Conservation (phyloP, 2,113 vertebrate species). For the Hemiprocne comata region DNA sequence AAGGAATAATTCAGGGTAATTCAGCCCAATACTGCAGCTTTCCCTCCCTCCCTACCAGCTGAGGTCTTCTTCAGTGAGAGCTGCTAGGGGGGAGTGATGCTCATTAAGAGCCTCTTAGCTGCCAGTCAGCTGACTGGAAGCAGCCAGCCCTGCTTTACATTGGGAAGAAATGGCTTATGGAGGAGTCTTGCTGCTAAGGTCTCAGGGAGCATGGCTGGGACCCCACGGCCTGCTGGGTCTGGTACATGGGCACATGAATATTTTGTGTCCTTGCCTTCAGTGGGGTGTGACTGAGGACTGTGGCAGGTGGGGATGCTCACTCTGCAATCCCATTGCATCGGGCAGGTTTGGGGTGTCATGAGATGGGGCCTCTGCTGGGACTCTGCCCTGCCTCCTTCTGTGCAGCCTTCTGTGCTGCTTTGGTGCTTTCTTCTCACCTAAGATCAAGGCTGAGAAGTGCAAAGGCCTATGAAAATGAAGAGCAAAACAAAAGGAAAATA, state of each 20-base stretch:
- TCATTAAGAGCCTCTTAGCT: not conserved
- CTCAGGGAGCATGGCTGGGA: not conserved
- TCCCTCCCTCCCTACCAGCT: not conserved
- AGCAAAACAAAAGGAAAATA: not conserved
- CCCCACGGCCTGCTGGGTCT: not conserved
- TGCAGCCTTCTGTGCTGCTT: not conserved
- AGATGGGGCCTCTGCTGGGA: not conserved
- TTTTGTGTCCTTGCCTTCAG: not conserved
- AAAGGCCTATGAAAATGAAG: not conserved
- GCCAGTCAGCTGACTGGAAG: not conserved
- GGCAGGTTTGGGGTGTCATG: not conserved
- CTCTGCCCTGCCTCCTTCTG: not conserved
- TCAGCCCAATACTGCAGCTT: not conserved
- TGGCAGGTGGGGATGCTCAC: rapidly evolving
- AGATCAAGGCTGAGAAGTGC: not conserved
- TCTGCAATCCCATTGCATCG: rapidly evolving
- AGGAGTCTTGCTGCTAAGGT: not conserved
- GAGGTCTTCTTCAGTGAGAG: not conserved
- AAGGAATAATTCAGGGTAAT: not conserved
- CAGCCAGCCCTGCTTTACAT: rapidly evolving
- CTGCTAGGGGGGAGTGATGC: not conserved
- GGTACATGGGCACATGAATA: rapidly evolving
- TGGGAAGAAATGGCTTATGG: not conserved
- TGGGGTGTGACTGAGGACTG: rapidly evolving
- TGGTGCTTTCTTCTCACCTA: not conserved